Percentiles rank a stretch among this genome's conserved stretches.
Conservation (phyloP, 2,888 invertebrate species). For the Cosmorhoe ocellata region DNA sequence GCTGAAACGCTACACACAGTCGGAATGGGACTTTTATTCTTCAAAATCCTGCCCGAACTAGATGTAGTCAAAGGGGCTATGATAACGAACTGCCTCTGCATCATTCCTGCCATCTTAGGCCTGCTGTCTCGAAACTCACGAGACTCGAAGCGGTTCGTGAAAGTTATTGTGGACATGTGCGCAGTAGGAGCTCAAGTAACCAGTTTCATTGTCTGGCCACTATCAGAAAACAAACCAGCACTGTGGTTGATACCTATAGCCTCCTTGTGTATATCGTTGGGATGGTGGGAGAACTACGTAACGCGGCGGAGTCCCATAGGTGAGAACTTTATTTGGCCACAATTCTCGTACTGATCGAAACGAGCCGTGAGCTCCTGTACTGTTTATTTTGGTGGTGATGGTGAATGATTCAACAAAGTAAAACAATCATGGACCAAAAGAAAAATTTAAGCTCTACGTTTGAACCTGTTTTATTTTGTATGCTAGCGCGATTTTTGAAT, state of each 20-base stretch:
- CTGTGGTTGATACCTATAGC: slow-evolving; percentile 94
- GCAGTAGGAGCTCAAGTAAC: slow-evolving; percentile 95
- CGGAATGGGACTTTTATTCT: slow-evolving; percentile 93
- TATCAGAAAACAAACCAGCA: slow-evolving; percentile 88
- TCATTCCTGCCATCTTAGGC: slow-evolving; percentile 91
- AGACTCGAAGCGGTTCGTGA: slow-evolving; percentile 89
- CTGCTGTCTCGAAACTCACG: slow-evolving; percentile 91
- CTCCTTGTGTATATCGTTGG: slow-evolving; percentile 92
- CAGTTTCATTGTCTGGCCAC: slow-evolving; percentile 96
- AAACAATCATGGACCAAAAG: too few species aligned
- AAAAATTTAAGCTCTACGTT: too few species aligned
- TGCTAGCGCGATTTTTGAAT: too few species aligned
- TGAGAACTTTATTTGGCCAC: slow-evolving; percentile 46
- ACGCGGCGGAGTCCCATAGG: slow-evolving; percentile 92
- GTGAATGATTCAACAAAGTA: too few species aligned
- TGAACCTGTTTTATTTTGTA: too few species aligned
- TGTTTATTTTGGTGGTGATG: too few species aligned
- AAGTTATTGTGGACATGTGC: slow-evolving; percentile 91
- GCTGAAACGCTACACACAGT: slow-evolving; percentile 95
- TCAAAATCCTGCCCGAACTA: slow-evolving; percentile 93
- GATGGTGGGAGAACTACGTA: slow-evolving; percentile 99
- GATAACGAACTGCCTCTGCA: slow-evolving; percentile 97
- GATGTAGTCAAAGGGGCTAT: slow-evolving; percentile 98
- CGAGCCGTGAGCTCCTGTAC: too few species aligned
- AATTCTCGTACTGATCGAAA: too few species aligned